These are phyloP conservation scores for Aporophyla nigra DNA, from an alignment of 2,888 invertebrate species.

Conservation along the genomic window DNA sequence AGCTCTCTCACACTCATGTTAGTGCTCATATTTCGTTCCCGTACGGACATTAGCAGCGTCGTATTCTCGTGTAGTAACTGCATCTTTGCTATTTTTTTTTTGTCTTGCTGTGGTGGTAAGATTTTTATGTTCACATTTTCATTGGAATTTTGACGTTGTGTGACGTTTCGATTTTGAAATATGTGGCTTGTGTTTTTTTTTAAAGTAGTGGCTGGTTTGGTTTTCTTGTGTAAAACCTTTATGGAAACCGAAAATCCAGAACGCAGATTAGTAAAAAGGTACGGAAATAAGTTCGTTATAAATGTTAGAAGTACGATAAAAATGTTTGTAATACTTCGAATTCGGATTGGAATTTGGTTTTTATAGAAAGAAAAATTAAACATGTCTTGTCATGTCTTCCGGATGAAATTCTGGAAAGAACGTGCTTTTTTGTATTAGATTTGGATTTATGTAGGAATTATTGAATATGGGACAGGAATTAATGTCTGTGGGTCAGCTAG, in stretches of 20 bases:
- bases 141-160: constrained; percentile 78
- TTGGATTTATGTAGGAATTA: no score
- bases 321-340: no score
- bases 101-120: constrained; percentile 53
- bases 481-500: no score
- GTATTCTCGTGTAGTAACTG: constrained; percentile 83
- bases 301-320: no score
- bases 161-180: constrained; percentile 81
- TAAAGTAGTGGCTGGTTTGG: constrained; percentile 22
- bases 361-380: no score
- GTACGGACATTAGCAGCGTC: constrained; percentile 70
- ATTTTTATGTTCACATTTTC: constrained; percentile 80
- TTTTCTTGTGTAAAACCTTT: neutral
- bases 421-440: no score
- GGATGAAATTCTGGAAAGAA: no score
- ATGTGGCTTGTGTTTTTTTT: constrained; percentile 25
- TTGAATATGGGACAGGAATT: no score
- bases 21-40: constrained; percentile 74
- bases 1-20: constrained; percentile 63
- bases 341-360: no score
- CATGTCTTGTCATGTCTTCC: no score
- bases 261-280: neutral
- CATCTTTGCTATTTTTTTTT: constrained; percentile 74
- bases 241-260: neutral
- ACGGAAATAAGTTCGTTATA: no score